Evolutionary conservation across 2,797 vertebrate genomes (phyloP), one percentile per base, ranked within the genome.

Genomic region (Neoniphon sammara): DNA sequence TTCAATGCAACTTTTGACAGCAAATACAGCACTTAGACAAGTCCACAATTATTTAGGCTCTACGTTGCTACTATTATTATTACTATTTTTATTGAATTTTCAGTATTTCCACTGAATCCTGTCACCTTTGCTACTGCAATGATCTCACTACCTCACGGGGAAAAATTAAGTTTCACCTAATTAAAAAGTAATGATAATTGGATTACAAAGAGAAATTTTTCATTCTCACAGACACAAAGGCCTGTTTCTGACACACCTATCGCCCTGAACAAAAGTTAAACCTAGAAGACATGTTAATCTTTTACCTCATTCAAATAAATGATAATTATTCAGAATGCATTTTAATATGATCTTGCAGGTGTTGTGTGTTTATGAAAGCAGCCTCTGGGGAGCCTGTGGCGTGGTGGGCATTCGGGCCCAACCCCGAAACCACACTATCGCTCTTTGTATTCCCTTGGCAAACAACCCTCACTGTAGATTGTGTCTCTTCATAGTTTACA

Each of bases 401-500:
- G 20, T 7, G 25, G 2, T 55, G 27, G 8, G 72, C 61, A 69
- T 77, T 66, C 20, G 23, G 2, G 47, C 67, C 66, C 84, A 84
- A 55, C 85, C 82, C 60, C 1, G 66, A 88, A 87, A 90, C 85
- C 60, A 42, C 25, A 61, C 15, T 0, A 36, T 21, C 56, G 31
- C 46, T 53, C 9, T 62, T 79, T 83, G 72, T 84, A 55, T 50
- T 49, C 21, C 62, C 39, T 72, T 42, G 57, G 65, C 66, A 84
- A 82, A 83, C 81, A 86, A 64, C 49, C 56, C 14, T 69, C 53
- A 57, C 39, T 60, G 0, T 44, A 42, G 53, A 82, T 81, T 57
- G 46, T 15, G 63, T 73, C 17, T 67, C 52, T 75, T 84, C 63
- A 75, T 54, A 80, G 76, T 85, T 88, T 85, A 87, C 52, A 86